Percentiles rank a stretch among this genome's conserved stretches.
Evolutionary conservation across 2,888 invertebrate species (phyloP).

Genomic region (Rhyacophila evoluta): DNA sequence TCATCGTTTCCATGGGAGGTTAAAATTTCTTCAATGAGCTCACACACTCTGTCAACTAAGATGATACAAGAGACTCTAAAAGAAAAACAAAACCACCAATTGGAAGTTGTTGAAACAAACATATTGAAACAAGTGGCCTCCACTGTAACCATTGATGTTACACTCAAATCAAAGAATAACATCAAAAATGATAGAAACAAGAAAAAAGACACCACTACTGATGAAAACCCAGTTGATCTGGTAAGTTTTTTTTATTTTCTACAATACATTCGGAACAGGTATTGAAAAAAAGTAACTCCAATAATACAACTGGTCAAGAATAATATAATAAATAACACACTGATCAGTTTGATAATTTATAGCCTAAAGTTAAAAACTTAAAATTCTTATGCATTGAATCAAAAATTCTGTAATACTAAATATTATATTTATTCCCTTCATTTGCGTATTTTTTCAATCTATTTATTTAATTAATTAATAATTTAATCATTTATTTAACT

Average conservation of each 20-base stretch:
- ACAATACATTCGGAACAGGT: too few species aligned
- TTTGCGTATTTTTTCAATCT: too few species aligned
- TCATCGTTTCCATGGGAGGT: background rate
- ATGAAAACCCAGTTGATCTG: background rate
- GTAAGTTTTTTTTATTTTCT: background rate
- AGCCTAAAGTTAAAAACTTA: too few species aligned
- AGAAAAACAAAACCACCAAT: background rate
- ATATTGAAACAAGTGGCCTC: background rate
- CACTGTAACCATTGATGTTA: background rate
- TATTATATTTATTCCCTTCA: too few species aligned
- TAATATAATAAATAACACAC: too few species aligned
- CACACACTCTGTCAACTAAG: conserved; percentile 57
- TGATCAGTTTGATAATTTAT: too few species aligned
- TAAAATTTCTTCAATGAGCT: background rate
- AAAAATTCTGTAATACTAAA: too few species aligned
- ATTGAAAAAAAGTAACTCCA: too few species aligned
- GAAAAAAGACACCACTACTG: background rate
- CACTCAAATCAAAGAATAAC: background rate
- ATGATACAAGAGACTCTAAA: conserved; percentile 53
- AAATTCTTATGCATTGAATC: too few species aligned
- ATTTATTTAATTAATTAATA: too few species aligned
- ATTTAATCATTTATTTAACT: too few species aligned
- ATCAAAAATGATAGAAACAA: background rate
- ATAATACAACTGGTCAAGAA: too few species aligned
- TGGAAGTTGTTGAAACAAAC: background rate